A percentile compares a stretch with the other conserved stretches of the same genome.
Conservation (phyloP, 1,140 invertebrate species). For the Teleopsis dalmanni region DNA sequence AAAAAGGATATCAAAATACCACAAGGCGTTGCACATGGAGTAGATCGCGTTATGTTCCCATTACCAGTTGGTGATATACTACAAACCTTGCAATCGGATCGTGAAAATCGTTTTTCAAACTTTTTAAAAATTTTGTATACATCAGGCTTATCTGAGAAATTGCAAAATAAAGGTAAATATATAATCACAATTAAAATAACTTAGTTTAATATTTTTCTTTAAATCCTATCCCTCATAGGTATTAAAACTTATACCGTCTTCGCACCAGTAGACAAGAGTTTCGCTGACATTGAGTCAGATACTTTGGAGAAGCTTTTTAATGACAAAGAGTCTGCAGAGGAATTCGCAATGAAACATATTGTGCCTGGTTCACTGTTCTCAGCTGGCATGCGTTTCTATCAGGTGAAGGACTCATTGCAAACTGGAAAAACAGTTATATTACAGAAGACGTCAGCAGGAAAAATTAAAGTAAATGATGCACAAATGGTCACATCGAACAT, state of each 20-base stretch:
- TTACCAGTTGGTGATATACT: constrained; percentile 74
- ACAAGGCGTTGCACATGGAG: constrained; percentile 75
- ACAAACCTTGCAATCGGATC: constrained; percentile 71
- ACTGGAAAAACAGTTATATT: constrained; percentile 57
- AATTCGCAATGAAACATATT: constrained; percentile 70
- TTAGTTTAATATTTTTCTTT: not conserved
- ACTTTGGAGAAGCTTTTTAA: constrained; percentile 54
- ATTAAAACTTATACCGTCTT: constrained; percentile 77
- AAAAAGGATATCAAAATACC: constrained; percentile 75
- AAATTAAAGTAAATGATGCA: constrained; percentile 71
- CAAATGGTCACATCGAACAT: constrained; percentile 71
- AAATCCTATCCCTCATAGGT: constrained; percentile 45
- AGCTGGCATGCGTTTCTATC: constrained; percentile 77
- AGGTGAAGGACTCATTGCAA: constrained; percentile 67
- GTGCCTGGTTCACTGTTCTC: constrained; percentile 70
- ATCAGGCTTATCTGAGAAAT: constrained; percentile 64
- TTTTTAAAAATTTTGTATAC: constrained; percentile 68
- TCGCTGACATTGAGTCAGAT: constrained; percentile 55
- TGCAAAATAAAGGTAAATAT: constrained; percentile 46
- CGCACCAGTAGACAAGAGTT: constrained; percentile 74
- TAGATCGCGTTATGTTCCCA: constrained; percentile 82
- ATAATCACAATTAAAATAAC: not conserved
- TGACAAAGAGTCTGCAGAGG: constrained; percentile 57
- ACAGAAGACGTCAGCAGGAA: constrained; percentile 67
- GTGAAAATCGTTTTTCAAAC: constrained; percentile 67